Base-by-base conservation (phyloP, 2,888 invertebrate genomes). In the Tinea semifulvella region DNA sequence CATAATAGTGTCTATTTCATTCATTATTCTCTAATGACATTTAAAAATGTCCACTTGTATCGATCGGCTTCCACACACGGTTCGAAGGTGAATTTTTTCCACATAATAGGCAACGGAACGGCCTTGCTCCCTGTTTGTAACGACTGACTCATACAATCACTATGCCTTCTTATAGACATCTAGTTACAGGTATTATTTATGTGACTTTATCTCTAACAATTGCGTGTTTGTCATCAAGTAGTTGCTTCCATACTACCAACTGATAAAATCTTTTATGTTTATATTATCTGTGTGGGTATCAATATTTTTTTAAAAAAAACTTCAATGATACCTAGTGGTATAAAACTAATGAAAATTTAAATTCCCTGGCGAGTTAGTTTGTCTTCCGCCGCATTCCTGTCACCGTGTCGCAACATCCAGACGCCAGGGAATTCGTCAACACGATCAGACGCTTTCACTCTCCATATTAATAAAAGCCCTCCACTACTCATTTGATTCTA, bases 401-500 rank as follows among this genome's bases (percentile, higher is more conserved):
- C 22, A 52, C 49, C 45, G 50, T 43, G 47, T 13, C 16, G 11
- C 13, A 44, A 50, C 64, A 59, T 17, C 58, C 60, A 58, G 61
- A 53, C 62, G 58, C 53, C 54, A 46, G 50, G 58, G 62, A 59
- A 68, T 64, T 66, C 63, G 65, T 65, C 67, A 61, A 55, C 56
- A 54, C 36, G 48, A 51, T 52, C 51, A 49, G 54, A 53, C 54
- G 61, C 67, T 73, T 70, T 73, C 73, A 65, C 68, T 71, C 57
- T 70, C 62, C 65, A 58, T 62, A 66, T 60, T 59, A 60, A 31
- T 49, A 50, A 16, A 54, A 7, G 57, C 52, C 53, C 55, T 51
- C 53, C 43, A 25, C 27, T 16, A 11, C 26, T 49, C 45, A 55
- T 60, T 59, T 63, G 61, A 65, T 64, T 63, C 62, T 58, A 40